A percentile compares a stretch with the other conserved stretches of the same genome.
Conservation (phyloP, 2,888 invertebrate species). For the Stenurella melanura region DNA sequence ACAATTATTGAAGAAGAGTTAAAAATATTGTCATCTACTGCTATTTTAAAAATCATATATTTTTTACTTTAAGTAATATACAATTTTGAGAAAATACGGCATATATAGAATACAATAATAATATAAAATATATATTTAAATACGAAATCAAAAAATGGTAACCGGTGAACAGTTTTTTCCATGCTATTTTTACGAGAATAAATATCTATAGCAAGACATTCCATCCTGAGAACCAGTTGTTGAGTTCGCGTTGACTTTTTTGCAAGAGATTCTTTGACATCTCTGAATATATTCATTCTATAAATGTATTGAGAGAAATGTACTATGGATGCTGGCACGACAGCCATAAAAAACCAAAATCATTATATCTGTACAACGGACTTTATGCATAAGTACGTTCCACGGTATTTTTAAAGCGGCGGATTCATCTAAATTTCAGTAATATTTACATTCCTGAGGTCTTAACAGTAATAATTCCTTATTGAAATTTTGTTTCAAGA, state of each 20-base stretch:
- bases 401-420: conserved; percentile 11
- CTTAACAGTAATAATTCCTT: conserved; percentile 18
- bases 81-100: too few relatives aligned
- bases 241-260: conserved; percentile 53
- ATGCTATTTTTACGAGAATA: conserved; percentile 47
- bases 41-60: too few relatives aligned
- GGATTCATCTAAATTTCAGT: conserved; percentile 9
- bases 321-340: conserved; percentile 54
- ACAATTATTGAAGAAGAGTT: too few relatives aligned
- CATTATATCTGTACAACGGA: conserved; percentile 34
- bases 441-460: conserved; percentile 20
- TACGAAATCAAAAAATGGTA: not conserved
- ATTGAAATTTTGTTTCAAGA: conserved; percentile 28
- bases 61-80: too few relatives aligned
- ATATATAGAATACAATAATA: too few relatives aligned
- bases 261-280: conserved; percentile 58
- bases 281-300: conserved; percentile 59
- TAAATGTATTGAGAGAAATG: conserved; percentile 56
- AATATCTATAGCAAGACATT: conserved; percentile 49
- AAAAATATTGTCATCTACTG: too few relatives aligned
- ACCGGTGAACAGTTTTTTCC: conserved; percentile 26
- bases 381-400: conserved; percentile 26
- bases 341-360: conserved; percentile 53
- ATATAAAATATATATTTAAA: not conserved
- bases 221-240: conserved; percentile 57